Conservation (phyloP, 2,113 vertebrate species). For the Neotragus moschatus region DNA sequence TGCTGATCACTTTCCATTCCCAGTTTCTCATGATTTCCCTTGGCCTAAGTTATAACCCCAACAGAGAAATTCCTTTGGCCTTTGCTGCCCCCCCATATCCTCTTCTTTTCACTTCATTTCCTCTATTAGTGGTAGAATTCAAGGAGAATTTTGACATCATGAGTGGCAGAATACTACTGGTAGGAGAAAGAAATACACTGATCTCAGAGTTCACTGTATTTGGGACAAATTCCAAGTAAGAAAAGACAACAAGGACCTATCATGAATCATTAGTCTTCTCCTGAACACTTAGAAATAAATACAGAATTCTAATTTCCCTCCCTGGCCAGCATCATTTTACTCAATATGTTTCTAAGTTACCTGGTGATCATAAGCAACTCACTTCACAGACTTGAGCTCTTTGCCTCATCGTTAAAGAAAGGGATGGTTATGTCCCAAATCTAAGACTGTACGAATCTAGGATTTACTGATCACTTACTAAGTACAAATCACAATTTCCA, state of each 20-base stretch:
- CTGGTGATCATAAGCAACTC: background rate
- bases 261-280: background rate
- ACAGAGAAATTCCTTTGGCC: background rate
- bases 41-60: background rate
- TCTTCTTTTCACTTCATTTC: background rate
- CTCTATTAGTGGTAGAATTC: background rate
- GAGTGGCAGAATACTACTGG: background rate
- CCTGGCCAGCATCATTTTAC: background rate
- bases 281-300: background rate
- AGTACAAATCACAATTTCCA: background rate
- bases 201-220: background rate
- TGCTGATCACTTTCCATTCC: background rate
- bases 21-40: background rate
- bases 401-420: background rate
- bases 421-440: background rate
- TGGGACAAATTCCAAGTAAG: background rate
- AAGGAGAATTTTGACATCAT: background rate
- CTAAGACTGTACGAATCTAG: background rate
- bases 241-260: background rate
- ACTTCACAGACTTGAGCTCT: background rate
- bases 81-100: background rate
- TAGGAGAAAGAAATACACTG: background rate
- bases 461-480: background rate
- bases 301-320: background rate
- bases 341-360: background rate